Evolutionary conservation across 1,140 invertebrate species (phyloP), one percentile per base, ranked within the genome.

Genomic region (Caerostris darwini): DNA sequence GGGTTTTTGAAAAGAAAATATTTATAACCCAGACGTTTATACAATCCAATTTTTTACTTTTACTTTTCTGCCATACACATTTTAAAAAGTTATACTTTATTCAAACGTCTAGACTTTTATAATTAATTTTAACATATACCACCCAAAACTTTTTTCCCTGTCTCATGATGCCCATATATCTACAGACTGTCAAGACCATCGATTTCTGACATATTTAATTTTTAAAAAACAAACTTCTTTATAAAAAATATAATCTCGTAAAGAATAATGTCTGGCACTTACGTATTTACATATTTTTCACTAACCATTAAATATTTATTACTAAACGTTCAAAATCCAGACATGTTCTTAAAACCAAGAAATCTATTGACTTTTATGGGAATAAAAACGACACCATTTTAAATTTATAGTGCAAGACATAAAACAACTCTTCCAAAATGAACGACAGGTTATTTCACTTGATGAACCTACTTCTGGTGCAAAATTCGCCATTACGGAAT

Each of bases 281-380:
- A 77, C 71, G 6, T 77, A 77, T 77, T 77, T 77, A 77, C 34
- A 50, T 19, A 53, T 77, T 77, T 77, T 77, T 77, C 69, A 77
- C 71, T 53, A 53, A 0, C 71, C 34, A 77, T 77, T 17, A 77
- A 77, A 19, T 12, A 77, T 77, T 77, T 53, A 77, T 77, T 77
- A 50, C 71, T 7, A 77, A 77, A 10, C 34, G 5, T 12, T 77
- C 71, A 3, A 57, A 58, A 57, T 64, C 1, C 56, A 14, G 3
- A 4, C 82, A 85, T 17, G 17, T 57, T 17, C 6, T 6, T n/a
- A 85, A 34, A 58, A 53, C 3, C 5, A 17, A 10, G 69, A 83
- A 57, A 83, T 57, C 53, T 17, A 83, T 83, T n/a, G 53, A 3
- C 53, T 56, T 85, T 58, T 58, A 57, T 58, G 17, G 54, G 82